Conservation (phyloP, 2,113 vertebrate genomes). For the Lagopus leucura region DNA sequence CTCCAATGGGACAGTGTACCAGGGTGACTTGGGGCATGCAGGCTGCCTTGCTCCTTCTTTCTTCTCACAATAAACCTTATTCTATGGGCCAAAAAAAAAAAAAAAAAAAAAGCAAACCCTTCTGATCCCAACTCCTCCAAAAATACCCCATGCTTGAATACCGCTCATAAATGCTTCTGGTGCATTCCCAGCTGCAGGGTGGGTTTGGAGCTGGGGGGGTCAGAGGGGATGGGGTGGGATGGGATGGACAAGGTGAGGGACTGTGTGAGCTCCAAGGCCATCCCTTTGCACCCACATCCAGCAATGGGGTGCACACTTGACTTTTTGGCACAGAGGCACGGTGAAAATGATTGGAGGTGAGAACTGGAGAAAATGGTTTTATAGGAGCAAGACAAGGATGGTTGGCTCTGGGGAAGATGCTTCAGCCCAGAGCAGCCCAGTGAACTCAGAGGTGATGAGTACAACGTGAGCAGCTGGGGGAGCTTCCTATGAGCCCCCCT, state of each 20-base stretch:
- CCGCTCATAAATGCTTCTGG: conserved; percentile 42
- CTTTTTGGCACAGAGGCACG: background rate
- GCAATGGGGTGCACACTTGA: background rate
- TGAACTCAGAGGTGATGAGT: background rate
- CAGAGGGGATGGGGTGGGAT: background rate
- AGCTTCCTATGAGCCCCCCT: rapidly evolving
- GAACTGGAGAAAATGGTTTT: background rate
- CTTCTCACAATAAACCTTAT: conserved; percentile 48
- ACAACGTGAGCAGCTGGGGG: background rate
- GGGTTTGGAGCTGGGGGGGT: background rate
- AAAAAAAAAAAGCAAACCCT: conserved; percentile 36
- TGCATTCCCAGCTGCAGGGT: conserved; percentile 64
- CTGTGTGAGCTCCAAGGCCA: rapidly evolving
- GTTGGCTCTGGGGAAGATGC: background rate
- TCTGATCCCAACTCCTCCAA: conserved; percentile 36
- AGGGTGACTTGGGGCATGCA: rapidly evolving
- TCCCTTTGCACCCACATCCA: background rate
- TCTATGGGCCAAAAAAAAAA: background rate
- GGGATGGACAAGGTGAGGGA: background rate
- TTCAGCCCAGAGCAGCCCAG: background rate
- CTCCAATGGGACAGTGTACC: background rate
- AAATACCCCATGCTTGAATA: conserved; percentile 51
- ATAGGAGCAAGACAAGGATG: background rate
- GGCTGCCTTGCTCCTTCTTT: background rate
- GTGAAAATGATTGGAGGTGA: background rate